Evolutionary conservation across 2,797 vertebrate species (phyloP).

Genomic region (Sebastes vulpes): DNA sequence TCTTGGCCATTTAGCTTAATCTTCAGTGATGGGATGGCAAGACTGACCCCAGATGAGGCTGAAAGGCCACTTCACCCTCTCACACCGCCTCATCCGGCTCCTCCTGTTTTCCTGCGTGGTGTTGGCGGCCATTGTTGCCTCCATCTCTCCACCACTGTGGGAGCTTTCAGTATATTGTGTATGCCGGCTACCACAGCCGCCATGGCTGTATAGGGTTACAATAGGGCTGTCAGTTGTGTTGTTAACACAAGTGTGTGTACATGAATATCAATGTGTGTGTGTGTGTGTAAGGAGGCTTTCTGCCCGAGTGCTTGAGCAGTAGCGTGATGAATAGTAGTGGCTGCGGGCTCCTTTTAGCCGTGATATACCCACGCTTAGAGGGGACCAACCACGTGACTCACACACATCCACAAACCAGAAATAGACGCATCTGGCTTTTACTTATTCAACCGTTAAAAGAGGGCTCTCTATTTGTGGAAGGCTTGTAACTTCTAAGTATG

Average conservation of each 20-base stretch:
- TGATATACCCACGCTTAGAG: constrained; percentile 24
- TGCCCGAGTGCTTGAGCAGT: constrained; percentile 29
- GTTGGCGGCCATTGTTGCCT: constrained; percentile 56
- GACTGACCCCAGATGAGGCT: constrained; percentile 25
- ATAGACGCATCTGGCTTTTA: constrained; percentile 40
- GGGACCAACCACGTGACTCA: constrained; percentile 40
- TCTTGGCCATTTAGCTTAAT: not conserved
- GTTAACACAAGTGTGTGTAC: not conserved
- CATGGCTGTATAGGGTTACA: constrained; percentile 13
- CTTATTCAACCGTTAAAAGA: constrained; percentile 11
- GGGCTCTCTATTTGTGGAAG: not conserved
- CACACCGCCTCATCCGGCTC: not conserved
- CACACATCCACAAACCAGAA: constrained; percentile 25
- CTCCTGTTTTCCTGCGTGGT: not conserved
- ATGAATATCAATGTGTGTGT: not conserved
- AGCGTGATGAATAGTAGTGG: constrained; percentile 37
- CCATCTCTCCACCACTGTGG: constrained; percentile 8
- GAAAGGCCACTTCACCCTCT: not conserved
- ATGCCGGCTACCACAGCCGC: not conserved
- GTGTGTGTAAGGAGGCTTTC: constrained; percentile 18
- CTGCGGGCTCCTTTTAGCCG: constrained; percentile 1
- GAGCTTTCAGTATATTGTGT: constrained; percentile 20
- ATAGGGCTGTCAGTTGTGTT: constrained; percentile 7
- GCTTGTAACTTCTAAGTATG: not conserved
- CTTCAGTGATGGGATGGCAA: not conserved